Conservation (phyloP, 2,888 invertebrate species). For the Papilio elwesi region DNA sequence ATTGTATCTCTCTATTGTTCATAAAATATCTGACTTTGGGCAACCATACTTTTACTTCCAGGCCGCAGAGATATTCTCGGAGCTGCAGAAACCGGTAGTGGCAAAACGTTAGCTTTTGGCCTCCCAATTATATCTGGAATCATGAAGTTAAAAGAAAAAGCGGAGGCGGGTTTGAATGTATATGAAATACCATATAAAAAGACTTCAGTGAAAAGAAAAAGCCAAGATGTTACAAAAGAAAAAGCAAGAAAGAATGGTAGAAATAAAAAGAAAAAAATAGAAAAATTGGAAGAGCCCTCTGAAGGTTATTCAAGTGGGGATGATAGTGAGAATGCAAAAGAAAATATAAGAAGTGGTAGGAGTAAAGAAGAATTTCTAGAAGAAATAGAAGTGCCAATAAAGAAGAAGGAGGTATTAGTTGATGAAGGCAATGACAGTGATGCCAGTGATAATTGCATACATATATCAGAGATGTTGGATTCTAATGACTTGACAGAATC, state of each 20-base stretch:
- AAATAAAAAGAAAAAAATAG: constrained; percentile 49
- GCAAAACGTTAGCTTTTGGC: constrained; percentile 98
- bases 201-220: constrained; percentile 60
- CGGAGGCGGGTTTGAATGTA: constrained; percentile 63
- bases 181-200: constrained; percentile 75
- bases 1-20: no score
- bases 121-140: constrained; percentile 96
- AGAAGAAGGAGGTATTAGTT: constrained; percentile 58
- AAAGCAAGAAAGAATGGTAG: constrained; percentile 44
- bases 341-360: constrained; percentile 40
- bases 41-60: constrained; percentile 50
- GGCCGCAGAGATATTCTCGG: constrained; percentile 95
- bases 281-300: constrained; percentile 64
- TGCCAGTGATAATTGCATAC: constrained; percentile 67
- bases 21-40: no score
- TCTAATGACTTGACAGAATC: constrained; percentile 66
- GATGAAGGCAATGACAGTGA: constrained; percentile 72
- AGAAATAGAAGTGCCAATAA: constrained; percentile 70
- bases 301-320: constrained; percentile 73
- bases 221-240: constrained; percentile 45
- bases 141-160: constrained; percentile 86
- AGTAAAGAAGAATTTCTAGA: constrained; percentile 62
- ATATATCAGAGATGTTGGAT: constrained; percentile 72
- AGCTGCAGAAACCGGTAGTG: constrained; percentile 99
- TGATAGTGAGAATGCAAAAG: constrained; percentile 41